These are phyloP conservation scores for Epizoanthus ramosus DNA, from an alignment of 92 coral and sea anemone species.

Conservation along the genomic window DNA sequence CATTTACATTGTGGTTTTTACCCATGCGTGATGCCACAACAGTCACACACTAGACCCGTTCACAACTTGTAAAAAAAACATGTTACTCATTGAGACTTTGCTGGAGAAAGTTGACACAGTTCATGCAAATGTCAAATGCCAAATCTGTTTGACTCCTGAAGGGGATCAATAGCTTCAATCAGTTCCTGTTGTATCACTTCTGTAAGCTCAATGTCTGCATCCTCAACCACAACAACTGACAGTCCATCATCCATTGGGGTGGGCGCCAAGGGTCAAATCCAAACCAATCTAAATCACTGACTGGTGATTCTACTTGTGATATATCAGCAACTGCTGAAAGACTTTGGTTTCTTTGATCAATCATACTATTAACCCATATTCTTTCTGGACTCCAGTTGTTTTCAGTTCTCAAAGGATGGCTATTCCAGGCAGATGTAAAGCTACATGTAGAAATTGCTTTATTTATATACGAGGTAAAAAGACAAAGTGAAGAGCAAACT, in stretches of 20 bases:
- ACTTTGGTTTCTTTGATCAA: constrained; percentile 50
- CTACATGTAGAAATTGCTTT: constrained; percentile 43
- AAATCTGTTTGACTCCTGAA: constrained; percentile 50
- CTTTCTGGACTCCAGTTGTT: constrained; percentile 58
- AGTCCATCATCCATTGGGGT: constrained; percentile 44
- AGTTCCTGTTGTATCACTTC: constrained; percentile 34
- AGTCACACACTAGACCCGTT: too few species aligned
- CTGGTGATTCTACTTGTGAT: constrained; percentile 11
- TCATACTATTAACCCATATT: constrained; percentile 58
- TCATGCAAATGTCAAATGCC: constrained; percentile 55
- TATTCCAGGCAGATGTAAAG: constrained; percentile 64
- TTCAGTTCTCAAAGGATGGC: constrained; percentile 61
- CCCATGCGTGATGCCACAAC: too few species aligned
- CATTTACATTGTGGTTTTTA: too few species aligned
- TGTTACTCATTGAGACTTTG: constrained; percentile 36
- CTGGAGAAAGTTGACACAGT: constrained; percentile 47
- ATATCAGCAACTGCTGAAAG: constrained; percentile 57
- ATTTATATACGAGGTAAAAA: constrained; percentile 53
- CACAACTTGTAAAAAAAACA: not conserved
- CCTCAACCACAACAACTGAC: constrained; percentile 48
- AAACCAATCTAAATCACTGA: constrained; percentile 50
- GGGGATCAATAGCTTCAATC: constrained; percentile 44
- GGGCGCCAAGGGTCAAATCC: constrained; percentile 50
- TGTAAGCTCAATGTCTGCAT: constrained; percentile 36
- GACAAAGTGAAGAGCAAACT: constrained; percentile 51